These are phyloP conservation scores for Leptopilina syphax DNA, from an alignment of 2,888 invertebrate species.

Conservation along the genomic window DNA sequence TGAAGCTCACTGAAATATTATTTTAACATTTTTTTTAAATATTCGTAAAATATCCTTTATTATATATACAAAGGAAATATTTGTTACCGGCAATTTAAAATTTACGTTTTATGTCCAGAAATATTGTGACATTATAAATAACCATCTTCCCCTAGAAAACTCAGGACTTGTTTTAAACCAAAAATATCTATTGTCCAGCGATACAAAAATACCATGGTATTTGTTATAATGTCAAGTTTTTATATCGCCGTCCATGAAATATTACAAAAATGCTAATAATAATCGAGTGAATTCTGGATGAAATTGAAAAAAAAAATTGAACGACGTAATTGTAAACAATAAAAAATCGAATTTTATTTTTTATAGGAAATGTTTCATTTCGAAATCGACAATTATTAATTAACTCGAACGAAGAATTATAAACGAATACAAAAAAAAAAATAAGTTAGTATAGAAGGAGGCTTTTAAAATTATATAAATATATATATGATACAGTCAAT, in stretches of 20 bases:
- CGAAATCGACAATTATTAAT: not conserved
- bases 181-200: not conserved
- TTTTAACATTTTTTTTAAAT: too few species aligned
- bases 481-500: conserved; percentile 30
- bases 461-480: conserved; percentile 24
- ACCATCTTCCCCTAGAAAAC: too few species aligned
- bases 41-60: too few species aligned
- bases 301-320: not conserved
- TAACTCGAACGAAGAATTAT: not conserved
- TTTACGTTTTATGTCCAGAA: too few species aligned
- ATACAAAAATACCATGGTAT: conserved; percentile 14
- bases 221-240: conserved; percentile 33
- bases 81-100: too few species aligned
- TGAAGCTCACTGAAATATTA: not conserved
- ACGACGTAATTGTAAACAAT: not conserved
- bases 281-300: conserved; percentile 11
- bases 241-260: conserved; percentile 38
- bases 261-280: conserved; percentile 11
- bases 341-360: conserved; percentile 32
- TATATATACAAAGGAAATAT: too few species aligned
- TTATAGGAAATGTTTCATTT: conserved; percentile 8
- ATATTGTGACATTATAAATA: too few species aligned
- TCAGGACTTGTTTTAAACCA: too few species aligned
- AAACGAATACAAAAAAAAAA: not conserved
- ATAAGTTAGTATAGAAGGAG: conserved; percentile 3